These are phyloP conservation scores for Actinia equina DNA, from an alignment of 64 coral and sea anemone species.

Conservation along the genomic window DNA sequence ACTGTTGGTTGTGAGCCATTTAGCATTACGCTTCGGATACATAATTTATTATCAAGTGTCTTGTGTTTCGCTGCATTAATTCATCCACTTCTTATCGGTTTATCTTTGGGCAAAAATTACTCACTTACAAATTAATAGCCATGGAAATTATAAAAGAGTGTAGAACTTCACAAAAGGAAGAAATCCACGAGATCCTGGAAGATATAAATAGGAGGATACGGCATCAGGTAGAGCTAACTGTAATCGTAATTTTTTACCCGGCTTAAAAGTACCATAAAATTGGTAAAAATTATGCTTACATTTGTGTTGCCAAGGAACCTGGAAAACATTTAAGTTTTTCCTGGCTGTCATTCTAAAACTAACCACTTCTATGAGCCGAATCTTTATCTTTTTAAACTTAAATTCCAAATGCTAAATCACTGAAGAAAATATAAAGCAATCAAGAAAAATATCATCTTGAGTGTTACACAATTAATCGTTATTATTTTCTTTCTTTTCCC, in stretches of 20 bases:
- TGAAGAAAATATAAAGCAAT: neutral
- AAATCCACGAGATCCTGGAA: conserved; percentile 7
- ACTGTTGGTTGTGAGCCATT: neutral
- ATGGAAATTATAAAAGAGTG: conserved; percentile 31
- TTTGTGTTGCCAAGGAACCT: neutral
- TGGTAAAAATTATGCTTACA: neutral
- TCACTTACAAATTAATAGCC: neutral
- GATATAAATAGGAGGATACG: conserved; percentile 4
- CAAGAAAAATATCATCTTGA: neutral
- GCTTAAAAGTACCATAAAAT: neutral
- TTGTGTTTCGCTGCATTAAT: neutral
- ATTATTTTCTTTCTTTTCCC: neutral
- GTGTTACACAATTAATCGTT: neutral
- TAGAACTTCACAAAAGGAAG: neutral
- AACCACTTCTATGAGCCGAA: neutral
- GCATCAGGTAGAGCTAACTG: neutral
- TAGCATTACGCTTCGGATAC: neutral
- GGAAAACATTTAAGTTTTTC: neutral
- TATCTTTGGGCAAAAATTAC: neutral
- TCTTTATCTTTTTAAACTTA: neutral
- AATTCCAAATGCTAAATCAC: neutral
- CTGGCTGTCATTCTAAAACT: neutral
- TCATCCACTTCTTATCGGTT: neutral
- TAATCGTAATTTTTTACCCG: neutral
- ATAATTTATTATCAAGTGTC: neutral